Evolutionary conservation across 1,140 invertebrate genomes (phyloP).

Genomic region (Drosophila suzukii): DNA sequence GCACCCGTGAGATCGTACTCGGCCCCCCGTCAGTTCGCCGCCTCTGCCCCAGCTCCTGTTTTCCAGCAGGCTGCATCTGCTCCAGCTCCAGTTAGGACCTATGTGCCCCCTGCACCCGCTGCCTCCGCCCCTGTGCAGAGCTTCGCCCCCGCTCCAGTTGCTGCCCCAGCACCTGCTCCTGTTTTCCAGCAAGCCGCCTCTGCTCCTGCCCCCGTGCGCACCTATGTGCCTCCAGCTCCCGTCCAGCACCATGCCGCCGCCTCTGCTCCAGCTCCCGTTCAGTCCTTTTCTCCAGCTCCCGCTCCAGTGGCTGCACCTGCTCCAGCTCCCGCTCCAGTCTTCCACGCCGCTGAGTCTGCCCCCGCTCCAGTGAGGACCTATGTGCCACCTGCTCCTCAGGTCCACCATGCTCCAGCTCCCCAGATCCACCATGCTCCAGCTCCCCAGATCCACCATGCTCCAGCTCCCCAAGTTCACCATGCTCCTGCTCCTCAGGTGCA

Average conservation of each 20-base stretch:
- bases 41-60: conserved; percentile 39
- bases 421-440: conserved; percentile 38
- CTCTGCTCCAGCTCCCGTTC: conserved; percentile 29
- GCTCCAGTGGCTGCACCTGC: conserved; percentile 38
- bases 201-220: conserved; percentile 37
- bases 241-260: conserved; percentile 40
- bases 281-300: conserved; percentile 37
- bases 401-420: conserved; percentile 40
- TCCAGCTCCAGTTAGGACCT: conserved; percentile 30
- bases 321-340: conserved; percentile 44
- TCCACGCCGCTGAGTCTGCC: conserved; percentile 47
- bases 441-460: conserved; percentile 26
- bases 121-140: conserved; percentile 26
- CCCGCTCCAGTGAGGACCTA: conserved; percentile 39
- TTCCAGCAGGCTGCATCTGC: conserved; percentile 25
- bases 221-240: conserved; percentile 44
- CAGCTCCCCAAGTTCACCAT: conserved; percentile 31
- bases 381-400: conserved; percentile 44
- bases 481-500: conserved; percentile 31
- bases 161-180: conserved; percentile 50
- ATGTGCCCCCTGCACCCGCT: conserved; percentile 28
- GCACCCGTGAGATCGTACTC: conserved; percentile 36
- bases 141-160: conserved; percentile 38
- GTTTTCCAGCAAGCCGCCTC: conserved; percentile 40
- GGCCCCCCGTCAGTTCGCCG: conserved; percentile 25